Percentiles rank a stretch among this genome's conserved stretches.
These are phyloP conservation scores for Copidosoma aretas DNA, from an alignment of 2,888 invertebrate genomes.

Conservation along the genomic window DNA sequence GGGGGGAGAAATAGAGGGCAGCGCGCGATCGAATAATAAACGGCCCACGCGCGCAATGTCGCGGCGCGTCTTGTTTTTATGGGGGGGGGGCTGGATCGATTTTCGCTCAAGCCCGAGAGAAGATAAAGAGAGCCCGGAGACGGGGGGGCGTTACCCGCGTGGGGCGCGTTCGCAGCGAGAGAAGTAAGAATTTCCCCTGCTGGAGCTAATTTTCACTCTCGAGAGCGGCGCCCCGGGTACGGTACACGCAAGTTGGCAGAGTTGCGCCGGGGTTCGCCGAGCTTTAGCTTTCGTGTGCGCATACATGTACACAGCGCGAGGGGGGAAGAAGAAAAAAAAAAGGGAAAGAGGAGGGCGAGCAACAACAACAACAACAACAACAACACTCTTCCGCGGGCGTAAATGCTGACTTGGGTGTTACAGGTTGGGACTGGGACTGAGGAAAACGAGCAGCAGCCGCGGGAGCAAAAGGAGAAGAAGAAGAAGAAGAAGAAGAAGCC, in stretches of 20 bases:
- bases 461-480: not conserved
- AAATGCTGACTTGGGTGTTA: slow-evolving; percentile 33
- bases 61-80: too few relatives aligned
- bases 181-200: slow-evolving; percentile 24
- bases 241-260: slow-evolving; percentile 18
- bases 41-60: too few relatives aligned
- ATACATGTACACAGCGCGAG: too few relatives aligned
- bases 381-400: slow-evolving; percentile 3
- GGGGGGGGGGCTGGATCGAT: slow-evolving; percentile 23
- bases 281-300: too few relatives aligned
- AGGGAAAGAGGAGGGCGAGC: not conserved
- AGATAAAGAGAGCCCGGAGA: slow-evolving; percentile 11
- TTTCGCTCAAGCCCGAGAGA: slow-evolving; percentile 13
- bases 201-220: slow-evolving; percentile 34
- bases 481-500: slow-evolving; percentile 1
- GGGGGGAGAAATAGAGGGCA: too few relatives aligned
- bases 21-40: too few relatives aligned
- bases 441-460: slow-evolving; percentile 9
- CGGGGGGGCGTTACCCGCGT: slow-evolving; percentile 24
- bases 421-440: slow-evolving; percentile 26
- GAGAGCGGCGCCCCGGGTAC: too few relatives aligned
- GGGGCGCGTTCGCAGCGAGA: slow-evolving; percentile 8
- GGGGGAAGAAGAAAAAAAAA: too few relatives aligned
- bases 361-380: too few relatives aligned
- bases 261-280: slow-evolving; percentile 5